Evolutionary conservation across 92 coral and sea anemone genomes (phyloP).

Genomic region (Phymanthus crucifer): DNA sequence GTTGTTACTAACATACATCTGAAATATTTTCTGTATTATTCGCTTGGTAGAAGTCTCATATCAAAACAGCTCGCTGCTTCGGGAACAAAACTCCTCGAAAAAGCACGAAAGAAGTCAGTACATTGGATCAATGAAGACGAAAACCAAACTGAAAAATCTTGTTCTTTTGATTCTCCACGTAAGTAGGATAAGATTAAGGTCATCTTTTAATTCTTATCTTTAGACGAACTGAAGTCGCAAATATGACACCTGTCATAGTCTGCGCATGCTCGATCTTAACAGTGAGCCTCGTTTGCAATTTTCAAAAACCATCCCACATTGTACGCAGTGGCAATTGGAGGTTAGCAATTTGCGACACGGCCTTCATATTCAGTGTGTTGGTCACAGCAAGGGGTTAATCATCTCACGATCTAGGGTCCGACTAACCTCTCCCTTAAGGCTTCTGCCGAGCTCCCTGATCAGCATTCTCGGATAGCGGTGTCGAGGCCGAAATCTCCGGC

Average conservation of each 20-base stretch:
- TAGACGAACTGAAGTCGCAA: background rate
- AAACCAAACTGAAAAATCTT: conserved; percentile 38
- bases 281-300: background rate
- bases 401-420: no score
- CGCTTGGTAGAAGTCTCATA: background rate
- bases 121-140: conserved; percentile 55
- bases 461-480: no score
- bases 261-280: no score
- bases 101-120: background rate
- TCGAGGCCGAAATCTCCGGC: no score
- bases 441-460: no score
- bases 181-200: background rate
- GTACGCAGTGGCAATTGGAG: no score
- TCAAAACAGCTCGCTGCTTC: conserved; percentile 15
- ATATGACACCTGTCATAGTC: no score
- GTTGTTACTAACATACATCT: background rate
- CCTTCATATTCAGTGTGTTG: no score
- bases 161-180: conserved; percentile 50
- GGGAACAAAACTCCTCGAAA: conserved; percentile 6
- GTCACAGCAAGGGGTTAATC: no score
- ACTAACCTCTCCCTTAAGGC: no score
- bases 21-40: background rate
- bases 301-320: background rate
- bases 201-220: background rate
- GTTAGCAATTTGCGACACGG: no score